A percentile compares a stretch with the other conserved stretches of the same genome.
phyloP scores from a whole-genome alignment of 2,888 invertebrate species.

The Heliothis peltigera region DNA sequence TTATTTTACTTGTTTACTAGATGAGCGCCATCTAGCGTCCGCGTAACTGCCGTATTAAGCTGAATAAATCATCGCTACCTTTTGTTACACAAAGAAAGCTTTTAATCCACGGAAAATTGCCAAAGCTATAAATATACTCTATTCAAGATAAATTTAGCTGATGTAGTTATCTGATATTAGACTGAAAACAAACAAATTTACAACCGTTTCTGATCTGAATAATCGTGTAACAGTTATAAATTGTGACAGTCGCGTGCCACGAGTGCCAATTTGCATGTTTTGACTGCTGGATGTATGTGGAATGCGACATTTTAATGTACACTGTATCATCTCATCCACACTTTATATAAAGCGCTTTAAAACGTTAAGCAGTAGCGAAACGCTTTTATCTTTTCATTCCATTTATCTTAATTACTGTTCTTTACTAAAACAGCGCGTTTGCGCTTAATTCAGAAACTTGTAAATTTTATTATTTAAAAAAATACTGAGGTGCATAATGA shows the following conservation, averaged over 20 bases:
- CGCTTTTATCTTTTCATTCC: conserved; percentile 42
- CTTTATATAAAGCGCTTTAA: conserved; percentile 30
- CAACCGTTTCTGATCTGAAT: conserved; percentile 35
- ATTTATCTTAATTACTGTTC: conserved; percentile 49
- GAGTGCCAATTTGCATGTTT: conserved; percentile 46
- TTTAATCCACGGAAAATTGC: conserved; percentile 11
- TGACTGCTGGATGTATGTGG: conserved; percentile 31
- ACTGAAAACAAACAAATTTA: conserved; percentile 35
- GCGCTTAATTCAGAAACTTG: conserved; percentile 17
- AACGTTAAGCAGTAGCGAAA: conserved; percentile 13
- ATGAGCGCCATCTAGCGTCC: too few relatives aligned
- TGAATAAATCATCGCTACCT: conserved; percentile 24
- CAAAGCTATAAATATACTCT: conserved; percentile 25
- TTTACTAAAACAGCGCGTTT: conserved; percentile 13
- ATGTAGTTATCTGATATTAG: conserved; percentile 18
- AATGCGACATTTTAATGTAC: conserved; percentile 28
- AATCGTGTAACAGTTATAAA: conserved; percentile 33
- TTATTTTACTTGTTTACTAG: too few relatives aligned
- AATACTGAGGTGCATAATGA: conserved; percentile 27
- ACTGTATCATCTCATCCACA: conserved; percentile 15
- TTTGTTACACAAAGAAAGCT: conserved; percentile 13
- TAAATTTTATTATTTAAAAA: background rate
- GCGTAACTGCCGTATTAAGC: conserved; percentile 3
- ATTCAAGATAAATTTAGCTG: conserved; percentile 24
- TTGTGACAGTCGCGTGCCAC: conserved; percentile 18